Base-by-base conservation (phyloP, 2,888 invertebrate genomes). In the Dendrolimus houi region DNA sequence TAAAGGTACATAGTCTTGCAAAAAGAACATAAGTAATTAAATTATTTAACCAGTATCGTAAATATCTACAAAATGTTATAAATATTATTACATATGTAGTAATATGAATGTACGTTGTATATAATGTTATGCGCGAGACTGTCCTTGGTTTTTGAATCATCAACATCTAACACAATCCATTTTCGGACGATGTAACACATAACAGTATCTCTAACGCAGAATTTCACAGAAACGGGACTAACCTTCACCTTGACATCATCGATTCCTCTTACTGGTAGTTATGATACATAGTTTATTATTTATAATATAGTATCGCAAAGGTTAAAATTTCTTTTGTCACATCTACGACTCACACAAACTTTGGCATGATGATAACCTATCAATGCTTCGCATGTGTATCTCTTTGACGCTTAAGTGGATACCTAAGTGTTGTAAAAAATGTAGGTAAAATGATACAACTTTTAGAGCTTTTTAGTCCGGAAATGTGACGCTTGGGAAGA, bases 291-390 rank as follows among this genome's bases (percentile, higher is more conserved):
- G 53, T 53, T 29, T 53, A n/a, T 9, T 13, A 14, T 14, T 13
- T 53, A 53, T 29, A 29, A 53, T 14, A 40, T 54, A 40, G 40
- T 29, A 41, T 62, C 66, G 63, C 64, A 73, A 75, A 79, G 81
- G 76, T 80, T 71, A 79, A 77, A 65, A 77, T 67, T 73, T 77
- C 69, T 69, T 76, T 81, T 85, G 85, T 87, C 85, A 85, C 81
- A 68, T 78, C 78, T 76, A 79, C 83, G 75, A 71, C 70, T 64
- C 56, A 56, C 68, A 65, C 62, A 66, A 67, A 69, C 69, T 71
- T 72, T 70, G 62, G 57, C 56, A 56, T 70, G 73, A 72, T 79
- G 76, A 79, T 73, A 74, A 69, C 68, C 71, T 80, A 68, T 64
- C 64, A 73, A 85, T 85, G 79, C 84, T 65, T 56, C 66, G 71